phyloP scores from a whole-genome alignment of 2,797 vertebrate species.

The Cephalopachus bancanus region DNA sequence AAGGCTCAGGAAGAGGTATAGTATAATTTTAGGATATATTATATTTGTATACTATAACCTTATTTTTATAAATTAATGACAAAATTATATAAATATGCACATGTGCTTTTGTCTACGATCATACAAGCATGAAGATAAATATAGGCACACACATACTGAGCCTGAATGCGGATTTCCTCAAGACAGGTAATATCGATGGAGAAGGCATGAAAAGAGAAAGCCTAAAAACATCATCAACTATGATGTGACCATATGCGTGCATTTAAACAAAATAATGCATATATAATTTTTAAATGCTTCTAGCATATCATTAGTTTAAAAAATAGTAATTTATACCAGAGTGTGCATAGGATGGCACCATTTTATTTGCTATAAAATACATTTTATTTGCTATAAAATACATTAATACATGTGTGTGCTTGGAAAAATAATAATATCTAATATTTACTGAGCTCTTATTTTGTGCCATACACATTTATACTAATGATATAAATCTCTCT shows the following conservation, averaged over 20 bases:
- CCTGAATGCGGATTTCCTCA: neutral
- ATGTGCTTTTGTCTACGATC: neutral
- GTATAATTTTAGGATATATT: neutral
- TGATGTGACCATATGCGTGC: neutral
- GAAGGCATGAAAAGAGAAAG: neutral
- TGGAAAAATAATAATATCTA: slow-evolving; percentile 34
- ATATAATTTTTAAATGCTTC: neutral
- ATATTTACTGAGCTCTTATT: neutral
- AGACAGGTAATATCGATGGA: neutral
- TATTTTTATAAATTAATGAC: neutral
- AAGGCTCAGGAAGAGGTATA: neutral
- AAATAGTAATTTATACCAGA: slow-evolving; percentile 15
- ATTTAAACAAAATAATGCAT: slow-evolving; percentile 40
- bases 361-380: slow-evolving; percentile 7
- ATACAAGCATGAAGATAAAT: neutral
- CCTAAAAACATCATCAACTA: neutral
- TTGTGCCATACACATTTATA: neutral
- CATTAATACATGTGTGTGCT: neutral
- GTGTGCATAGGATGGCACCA: neutral
- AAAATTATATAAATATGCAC: neutral
- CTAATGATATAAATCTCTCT: neutral
- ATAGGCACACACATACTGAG: neutral
- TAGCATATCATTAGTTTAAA: slow-evolving; percentile 17
- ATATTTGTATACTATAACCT: neutral
- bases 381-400: slow-evolving; percentile 18